Percentiles rank a stretch among this genome's conserved stretches.
Conservation (phyloP, 2,797 vertebrate genomes). For the Rhinella marina region DNA sequence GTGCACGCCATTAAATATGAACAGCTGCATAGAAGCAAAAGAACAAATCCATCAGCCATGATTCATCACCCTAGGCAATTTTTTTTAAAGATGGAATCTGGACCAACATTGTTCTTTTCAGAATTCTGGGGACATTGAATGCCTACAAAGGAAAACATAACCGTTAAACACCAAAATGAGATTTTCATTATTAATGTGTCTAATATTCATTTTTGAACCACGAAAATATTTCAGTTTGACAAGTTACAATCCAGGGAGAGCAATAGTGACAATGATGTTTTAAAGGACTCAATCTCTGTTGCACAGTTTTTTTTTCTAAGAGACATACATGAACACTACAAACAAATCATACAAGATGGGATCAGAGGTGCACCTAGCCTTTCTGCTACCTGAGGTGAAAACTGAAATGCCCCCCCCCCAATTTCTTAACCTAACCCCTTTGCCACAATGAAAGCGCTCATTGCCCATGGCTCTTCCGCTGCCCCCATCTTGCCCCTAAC, state of each 20-base stretch:
- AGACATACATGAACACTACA: no score
- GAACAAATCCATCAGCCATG: slow-evolving; percentile 39
- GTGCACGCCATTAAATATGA: slow-evolving; percentile 33
- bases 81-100: neutral
- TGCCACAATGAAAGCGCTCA: no score
- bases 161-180: slow-evolving; percentile 36
- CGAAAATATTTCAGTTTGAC: neutral
- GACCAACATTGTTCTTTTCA: slow-evolving; percentile 20
- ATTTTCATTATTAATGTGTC: slow-evolving; percentile 38
- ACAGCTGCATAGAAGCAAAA: slow-evolving; percentile 36
- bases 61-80: slow-evolving; percentile 46
- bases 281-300: neutral
- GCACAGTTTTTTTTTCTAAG: neutral
- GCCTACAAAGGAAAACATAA: neutral
- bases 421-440: no score
- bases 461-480: no score
- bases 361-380: no score
- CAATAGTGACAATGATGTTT: neutral
- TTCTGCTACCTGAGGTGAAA: no score
- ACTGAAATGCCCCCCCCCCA: no score
- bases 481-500: no score
- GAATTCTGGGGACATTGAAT: neutral
- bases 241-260: neutral
- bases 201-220: neutral
- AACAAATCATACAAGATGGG: no score